Conservation (phyloP, 2,797 vertebrate species). For the Enteromius mattozi region DNA sequence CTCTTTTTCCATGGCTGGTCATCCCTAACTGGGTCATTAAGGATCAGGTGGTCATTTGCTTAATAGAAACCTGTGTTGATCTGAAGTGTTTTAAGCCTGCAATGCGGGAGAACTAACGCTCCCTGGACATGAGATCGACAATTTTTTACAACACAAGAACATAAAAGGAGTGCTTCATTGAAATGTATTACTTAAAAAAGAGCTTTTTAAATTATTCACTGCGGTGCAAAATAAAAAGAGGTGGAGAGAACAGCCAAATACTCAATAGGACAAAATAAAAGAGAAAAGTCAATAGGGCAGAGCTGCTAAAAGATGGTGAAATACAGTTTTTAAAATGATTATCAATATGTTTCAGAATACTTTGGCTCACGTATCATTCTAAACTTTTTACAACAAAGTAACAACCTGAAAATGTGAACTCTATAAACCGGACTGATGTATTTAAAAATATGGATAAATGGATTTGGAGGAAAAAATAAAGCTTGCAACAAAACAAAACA, state of each 20-base stretch:
- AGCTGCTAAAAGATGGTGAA: constrained; percentile 12
- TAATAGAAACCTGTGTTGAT: constrained; percentile 53
- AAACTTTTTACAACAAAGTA: not conserved
- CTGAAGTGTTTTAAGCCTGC: constrained; percentile 42
- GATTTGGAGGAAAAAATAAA: not conserved
- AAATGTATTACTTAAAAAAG: constrained; percentile 52
- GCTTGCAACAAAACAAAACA: not conserved
- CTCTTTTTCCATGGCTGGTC: not conserved
- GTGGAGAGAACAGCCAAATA: constrained; percentile 7
- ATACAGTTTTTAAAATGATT: constrained; percentile 24
- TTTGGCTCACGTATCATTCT: not conserved
- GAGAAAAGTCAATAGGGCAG: constrained; percentile 20
- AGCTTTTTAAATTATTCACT: constrained; percentile 54
- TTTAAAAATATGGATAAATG: not conserved
- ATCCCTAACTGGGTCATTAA: constrained; percentile 41
- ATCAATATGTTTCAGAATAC: constrained; percentile 24
- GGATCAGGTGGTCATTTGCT: constrained; percentile 47
- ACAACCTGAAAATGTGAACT: not conserved
- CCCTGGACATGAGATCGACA: constrained; percentile 27
- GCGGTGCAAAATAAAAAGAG: constrained; percentile 27
- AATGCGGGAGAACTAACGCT: constrained; percentile 49
- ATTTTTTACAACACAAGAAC: constrained; percentile 48
- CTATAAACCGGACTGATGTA: not conserved
- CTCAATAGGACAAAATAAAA: constrained; percentile 25
- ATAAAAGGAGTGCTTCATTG: constrained; percentile 48